Evolutionary conservation across 2,888 invertebrate species (phyloP), one percentile per base, ranked within the genome.

Genomic region (Gonocerus acuteangulatus): DNA sequence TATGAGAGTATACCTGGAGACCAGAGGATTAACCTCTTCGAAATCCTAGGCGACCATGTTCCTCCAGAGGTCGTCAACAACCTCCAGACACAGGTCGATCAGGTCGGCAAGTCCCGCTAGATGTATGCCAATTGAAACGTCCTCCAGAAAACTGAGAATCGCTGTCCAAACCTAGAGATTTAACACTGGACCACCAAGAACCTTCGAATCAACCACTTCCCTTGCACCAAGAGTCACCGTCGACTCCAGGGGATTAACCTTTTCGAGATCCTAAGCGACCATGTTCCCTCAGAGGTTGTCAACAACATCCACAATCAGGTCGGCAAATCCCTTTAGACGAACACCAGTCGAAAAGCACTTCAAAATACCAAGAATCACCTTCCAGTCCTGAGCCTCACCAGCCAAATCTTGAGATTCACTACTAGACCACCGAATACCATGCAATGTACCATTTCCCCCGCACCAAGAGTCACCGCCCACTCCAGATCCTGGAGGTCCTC

Each of bases 11-110:
- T 91, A 71, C 90, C 90, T 70, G 88, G 85, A 65, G 84, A 88
- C 76, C 89, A 90, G 75, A 82, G 83, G 71, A 86, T 91, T 74
- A 86, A 89, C 75, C 79, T 90, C n/a, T 85, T 81, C 73, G 86
- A 89, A 74, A 87, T 90, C 70, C 79, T 91, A 61, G 89, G 89
- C 7, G 89, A 87, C 72, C 87, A 89, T 74, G 85, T 91, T 65
- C 91, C 91, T 7, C 83, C 85, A 48, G 91, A 91, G 77, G 91
- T 91, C 39, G 87, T 91, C 73, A 88, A 85, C 79, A 91, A 91
- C 76, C 80, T 91, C 65, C 90, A 91, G 73, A 77, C 83, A 59
- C 90, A 90, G 76, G 85, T 91, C 70, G 89, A 91, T 74, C 84
- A 87, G 75, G 85, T 91, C 70, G 90, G 90, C 69, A 72, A 70